Evolutionary conservation across 2,797 vertebrate species (phyloP).

Genomic region (Cephalopachus bancanus): DNA sequence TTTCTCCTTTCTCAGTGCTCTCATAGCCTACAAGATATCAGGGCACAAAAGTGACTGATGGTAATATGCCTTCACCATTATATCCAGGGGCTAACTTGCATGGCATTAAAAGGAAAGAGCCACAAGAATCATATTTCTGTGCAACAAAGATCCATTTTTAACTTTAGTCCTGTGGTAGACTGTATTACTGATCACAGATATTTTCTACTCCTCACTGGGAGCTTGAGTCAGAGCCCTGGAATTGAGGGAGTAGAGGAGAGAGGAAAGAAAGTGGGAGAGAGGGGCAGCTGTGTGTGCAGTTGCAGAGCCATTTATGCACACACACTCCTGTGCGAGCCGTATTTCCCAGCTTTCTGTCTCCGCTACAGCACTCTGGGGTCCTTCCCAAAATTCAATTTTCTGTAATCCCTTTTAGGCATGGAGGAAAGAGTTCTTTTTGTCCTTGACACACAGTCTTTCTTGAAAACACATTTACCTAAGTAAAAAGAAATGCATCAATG

Average conservation of each 20-base stretch:
- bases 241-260: not conserved
- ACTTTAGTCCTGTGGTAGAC: not conserved
- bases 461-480: constrained; percentile 38
- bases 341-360: not conserved
- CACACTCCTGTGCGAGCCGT: not conserved
- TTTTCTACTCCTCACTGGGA: not conserved
- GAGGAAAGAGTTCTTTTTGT: constrained; percentile 15
- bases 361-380: rapidly evolving
- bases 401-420: not conserved
- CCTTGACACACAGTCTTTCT: constrained; percentile 33
- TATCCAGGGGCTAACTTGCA: not conserved
- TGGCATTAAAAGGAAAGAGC: not conserved
- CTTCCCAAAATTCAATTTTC: not conserved
- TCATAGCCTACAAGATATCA: not conserved
- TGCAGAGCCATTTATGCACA: rapidly evolving
- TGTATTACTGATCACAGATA: not conserved
- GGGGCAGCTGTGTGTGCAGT: rapidly evolving
- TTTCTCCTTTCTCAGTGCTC: not conserved
- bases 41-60: not conserved
- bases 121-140: not conserved
- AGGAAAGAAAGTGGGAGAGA: not conserved
- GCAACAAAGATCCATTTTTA: not conserved
- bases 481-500: not conserved
- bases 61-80: not conserved
- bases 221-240: not conserved